Conservation (phyloP, 2,113 vertebrate genomes). For the Struthidea cinerea region DNA sequence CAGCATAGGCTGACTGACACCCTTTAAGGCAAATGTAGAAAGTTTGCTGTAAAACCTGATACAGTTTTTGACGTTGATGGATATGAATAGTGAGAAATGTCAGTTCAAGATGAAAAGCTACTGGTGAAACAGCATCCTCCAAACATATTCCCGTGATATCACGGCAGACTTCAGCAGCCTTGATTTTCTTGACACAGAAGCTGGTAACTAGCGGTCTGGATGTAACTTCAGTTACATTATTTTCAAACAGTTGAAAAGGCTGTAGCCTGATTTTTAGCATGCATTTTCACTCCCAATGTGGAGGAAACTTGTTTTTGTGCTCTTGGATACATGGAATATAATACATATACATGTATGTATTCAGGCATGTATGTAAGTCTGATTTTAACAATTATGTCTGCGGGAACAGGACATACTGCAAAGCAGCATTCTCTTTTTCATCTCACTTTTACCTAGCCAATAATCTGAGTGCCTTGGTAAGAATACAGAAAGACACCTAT, state of each 20-base stretch:
- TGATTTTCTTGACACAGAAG: background rate
- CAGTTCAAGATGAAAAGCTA: constrained; percentile 26
- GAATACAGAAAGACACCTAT: background rate
- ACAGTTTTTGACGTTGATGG: constrained; percentile 20
- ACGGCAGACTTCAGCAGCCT: background rate
- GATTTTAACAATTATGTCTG: background rate
- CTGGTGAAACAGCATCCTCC: background rate
- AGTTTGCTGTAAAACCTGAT: background rate
- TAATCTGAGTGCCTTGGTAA: background rate
- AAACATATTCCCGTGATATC: background rate
- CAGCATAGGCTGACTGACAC: constrained; percentile 1
- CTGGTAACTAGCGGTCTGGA: background rate
- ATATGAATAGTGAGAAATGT: constrained; percentile 29
- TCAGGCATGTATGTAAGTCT: background rate
- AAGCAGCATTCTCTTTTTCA: background rate
- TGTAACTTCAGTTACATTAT: background rate
- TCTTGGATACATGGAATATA: background rate
- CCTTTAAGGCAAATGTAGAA: constrained; percentile 25
- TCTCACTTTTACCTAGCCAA: background rate
- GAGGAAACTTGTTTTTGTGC: background rate
- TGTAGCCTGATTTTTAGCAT: background rate
- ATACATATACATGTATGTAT: no score
- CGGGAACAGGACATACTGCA: background rate
- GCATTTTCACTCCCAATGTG: background rate
- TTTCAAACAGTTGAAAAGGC: background rate